phyloP scores from a whole-genome alignment of 2,797 vertebrate genomes.

The Tarsius wallacei region DNA sequence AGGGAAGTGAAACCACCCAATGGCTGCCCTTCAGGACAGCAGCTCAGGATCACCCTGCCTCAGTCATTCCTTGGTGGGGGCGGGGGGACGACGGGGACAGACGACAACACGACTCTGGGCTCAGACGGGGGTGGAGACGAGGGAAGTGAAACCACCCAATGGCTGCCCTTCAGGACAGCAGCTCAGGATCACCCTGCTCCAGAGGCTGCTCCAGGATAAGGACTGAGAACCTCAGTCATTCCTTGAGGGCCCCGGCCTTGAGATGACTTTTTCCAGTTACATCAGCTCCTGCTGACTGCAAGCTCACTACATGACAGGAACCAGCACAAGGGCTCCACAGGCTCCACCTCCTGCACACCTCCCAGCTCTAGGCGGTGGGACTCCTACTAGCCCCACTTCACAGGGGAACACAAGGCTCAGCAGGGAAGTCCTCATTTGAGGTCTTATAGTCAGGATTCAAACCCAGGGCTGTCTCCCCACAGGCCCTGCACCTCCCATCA shows the following conservation, averaged over 20 bases:
- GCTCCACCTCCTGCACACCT: neutral
- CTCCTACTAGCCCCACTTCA: neutral
- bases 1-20: neutral
- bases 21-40: neutral
- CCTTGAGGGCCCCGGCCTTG: neutral
- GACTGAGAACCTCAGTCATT: neutral
- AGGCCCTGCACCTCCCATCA: neutral
- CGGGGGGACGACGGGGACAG: too few relatives aligned
- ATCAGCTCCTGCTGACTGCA: neutral
- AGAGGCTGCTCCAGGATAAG: neutral
- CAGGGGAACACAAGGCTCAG: neutral
- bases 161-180: neutral
- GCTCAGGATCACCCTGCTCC: neutral
- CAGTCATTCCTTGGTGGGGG: neutral
- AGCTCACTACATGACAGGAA: neutral
- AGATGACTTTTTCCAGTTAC: neutral
- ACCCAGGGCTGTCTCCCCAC: neutral
- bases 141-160: neutral
- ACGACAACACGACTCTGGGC: too few relatives aligned
- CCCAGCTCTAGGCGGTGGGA: neutral
- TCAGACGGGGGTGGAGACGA: neutral
- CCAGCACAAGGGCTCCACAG: neutral
- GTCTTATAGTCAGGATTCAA: neutral
- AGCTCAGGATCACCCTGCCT: neutral
- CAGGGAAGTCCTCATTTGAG: neutral